These are phyloP conservation scores for Calliphora vomitoria DNA, from an alignment of 2,888 invertebrate species.

Conservation along the genomic window DNA sequence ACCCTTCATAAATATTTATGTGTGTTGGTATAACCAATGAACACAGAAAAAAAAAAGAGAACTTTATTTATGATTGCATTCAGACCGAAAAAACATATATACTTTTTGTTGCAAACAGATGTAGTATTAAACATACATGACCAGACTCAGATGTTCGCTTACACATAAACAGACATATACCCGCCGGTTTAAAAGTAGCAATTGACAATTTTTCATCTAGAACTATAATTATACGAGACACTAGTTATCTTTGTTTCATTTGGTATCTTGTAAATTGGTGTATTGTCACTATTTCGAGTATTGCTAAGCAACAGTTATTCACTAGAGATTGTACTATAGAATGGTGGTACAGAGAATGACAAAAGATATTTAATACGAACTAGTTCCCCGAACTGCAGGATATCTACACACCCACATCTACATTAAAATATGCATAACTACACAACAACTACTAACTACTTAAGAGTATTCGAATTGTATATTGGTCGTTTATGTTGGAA, in stretches of 20 bases:
- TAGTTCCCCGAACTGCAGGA: too few species aligned
- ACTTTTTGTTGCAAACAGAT: slow-evolving; percentile 1
- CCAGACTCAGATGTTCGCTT: not conserved
- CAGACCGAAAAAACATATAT: slow-evolving; percentile 24
- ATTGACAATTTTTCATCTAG: too few species aligned
- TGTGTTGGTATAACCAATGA: not conserved
- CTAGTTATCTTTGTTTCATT: too few species aligned
- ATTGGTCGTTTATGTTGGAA: slow-evolving; percentile 9
- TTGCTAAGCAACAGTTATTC: too few species aligned
- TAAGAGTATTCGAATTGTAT: not conserved
- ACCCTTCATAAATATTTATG: not conserved
- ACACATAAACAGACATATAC: not conserved
- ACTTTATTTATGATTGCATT: slow-evolving; percentile 63
- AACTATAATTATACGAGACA: too few species aligned
- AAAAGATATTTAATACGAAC: too few species aligned
- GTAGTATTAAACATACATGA: slow-evolving; percentile 5
- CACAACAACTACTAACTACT: slow-evolving; percentile 23
- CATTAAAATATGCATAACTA: not conserved
- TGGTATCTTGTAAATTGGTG: too few species aligned
- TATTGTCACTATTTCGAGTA: too few species aligned
- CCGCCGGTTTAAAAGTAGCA: too few species aligned
- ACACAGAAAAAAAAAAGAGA: not conserved
- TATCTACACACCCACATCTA: too few species aligned
- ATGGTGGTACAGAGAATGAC: too few species aligned
- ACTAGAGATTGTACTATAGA: too few species aligned